Percentiles rank a stretch among this genome's conserved stretches.
phyloP scores from a whole-genome alignment of 2,888 invertebrate species.

The Lasiommata megera region DNA sequence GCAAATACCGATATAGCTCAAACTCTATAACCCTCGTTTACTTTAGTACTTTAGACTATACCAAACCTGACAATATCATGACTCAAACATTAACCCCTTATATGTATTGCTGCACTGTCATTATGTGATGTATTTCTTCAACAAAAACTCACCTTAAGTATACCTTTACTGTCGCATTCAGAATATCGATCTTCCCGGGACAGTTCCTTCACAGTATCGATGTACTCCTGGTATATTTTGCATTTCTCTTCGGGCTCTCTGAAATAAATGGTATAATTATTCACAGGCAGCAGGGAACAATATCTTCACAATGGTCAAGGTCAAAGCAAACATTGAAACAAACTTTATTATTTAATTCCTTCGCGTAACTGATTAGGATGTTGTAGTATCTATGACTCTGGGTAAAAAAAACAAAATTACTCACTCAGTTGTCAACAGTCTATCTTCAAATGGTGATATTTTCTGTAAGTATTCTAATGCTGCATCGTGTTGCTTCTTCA shows the following conservation, averaged over 20 bases:
- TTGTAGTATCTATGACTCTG: no score
- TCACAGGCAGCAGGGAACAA: background rate
- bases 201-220: conserved; percentile 59
- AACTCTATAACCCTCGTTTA: no score
- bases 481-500: conserved; percentile 61
- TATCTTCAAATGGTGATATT: conserved; percentile 68
- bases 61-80: no score
- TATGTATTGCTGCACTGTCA: no score
- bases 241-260: conserved; percentile 63
- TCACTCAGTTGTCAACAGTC: conserved; percentile 64
- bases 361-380: no score
- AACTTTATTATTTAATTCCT: no score
- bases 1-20: no score
- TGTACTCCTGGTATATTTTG: conserved; percentile 65
- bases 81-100: no score
- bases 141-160: conserved; percentile 54
- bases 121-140: no score
- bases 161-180: conserved; percentile 62
- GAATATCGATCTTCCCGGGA: conserved; percentile 53
- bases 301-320: no score
- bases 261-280: conserved; percentile 3
- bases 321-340: no score
- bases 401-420: conserved; percentile 35
- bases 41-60: no score
- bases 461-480: conserved; percentile 63